Evolutionary conservation across 2,113 vertebrate genomes (phyloP).

Genomic region (Thamnaconus septentrionalis): DNA sequence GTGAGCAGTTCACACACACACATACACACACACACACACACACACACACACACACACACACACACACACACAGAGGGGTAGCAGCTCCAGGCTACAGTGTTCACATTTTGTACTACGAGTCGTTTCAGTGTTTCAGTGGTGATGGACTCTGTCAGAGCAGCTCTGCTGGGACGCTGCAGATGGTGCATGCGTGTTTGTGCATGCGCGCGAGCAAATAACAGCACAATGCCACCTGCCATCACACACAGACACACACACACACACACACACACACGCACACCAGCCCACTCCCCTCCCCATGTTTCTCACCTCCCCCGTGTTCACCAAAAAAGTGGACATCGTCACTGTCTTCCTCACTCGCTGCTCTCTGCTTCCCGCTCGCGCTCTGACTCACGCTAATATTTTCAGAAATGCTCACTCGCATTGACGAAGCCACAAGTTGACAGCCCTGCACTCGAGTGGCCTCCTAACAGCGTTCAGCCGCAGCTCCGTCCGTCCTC

Average conservation of each 20-base stretch:
- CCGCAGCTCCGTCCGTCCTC: neutral
- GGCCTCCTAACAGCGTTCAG: neutral
- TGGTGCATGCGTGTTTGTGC: constrained; percentile 35
- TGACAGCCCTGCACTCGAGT: neutral
- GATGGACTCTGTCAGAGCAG: constrained; percentile 33
- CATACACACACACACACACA: too few relatives aligned
- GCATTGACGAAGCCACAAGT: neutral
- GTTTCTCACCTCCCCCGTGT: constrained; percentile 56
- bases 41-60: neutral
- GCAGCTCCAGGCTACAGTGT: constrained; percentile 21
- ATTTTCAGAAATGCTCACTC: constrained; percentile 6
- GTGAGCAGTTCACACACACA: too few relatives aligned
- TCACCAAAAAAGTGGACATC: constrained; percentile 26
- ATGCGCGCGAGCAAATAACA: constrained; percentile 8
- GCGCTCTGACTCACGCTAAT: neutral
- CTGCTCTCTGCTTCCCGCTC: constrained; percentile 7
- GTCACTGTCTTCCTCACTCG: constrained; percentile 11
- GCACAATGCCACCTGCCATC: constrained; percentile 43
- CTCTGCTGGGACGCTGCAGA: constrained; percentile 57
- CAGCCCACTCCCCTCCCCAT: constrained; percentile 1
- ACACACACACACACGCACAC: constrained; percentile 23
- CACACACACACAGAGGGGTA: too few relatives aligned
- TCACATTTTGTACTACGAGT: constrained; percentile 27
- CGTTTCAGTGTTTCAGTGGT: constrained; percentile 35
- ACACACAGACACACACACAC: constrained; percentile 25